phyloP scores from a whole-genome alignment of 2,797 vertebrate species.

The Decapterus maruadsi region DNA sequence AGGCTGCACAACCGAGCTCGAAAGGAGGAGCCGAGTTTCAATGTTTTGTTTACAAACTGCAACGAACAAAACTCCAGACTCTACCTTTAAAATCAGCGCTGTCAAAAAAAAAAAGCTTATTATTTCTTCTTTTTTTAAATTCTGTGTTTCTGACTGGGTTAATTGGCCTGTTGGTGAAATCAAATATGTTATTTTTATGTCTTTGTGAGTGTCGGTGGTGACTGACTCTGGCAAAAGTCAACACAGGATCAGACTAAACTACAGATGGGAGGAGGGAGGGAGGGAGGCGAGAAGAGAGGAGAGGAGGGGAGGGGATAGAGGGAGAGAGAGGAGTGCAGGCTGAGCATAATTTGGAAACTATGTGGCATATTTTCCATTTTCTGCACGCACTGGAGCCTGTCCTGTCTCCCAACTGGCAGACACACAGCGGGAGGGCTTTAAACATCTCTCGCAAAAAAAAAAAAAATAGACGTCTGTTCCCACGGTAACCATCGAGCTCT shows the following conservation, averaged over 20 bases:
- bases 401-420: slow-evolving; percentile 77
- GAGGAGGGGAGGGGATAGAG: slow-evolving; percentile 44
- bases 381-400: slow-evolving; percentile 72
- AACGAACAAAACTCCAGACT: too few relatives aligned
- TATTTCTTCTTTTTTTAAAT: background rate
- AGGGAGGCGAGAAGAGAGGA: slow-evolving; percentile 45
- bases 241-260: slow-evolving; percentile 64
- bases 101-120: background rate
- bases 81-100: background rate
- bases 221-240: slow-evolving; percentile 70
- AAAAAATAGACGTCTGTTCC: slow-evolving; percentile 71
- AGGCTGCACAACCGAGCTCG: too few relatives aligned
- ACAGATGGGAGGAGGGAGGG: slow-evolving; percentile 55
- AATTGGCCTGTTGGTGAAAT: slow-evolving; percentile 56
- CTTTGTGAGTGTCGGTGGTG: slow-evolving; percentile 58
- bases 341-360: slow-evolving; percentile 83
- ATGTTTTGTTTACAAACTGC: too few relatives aligned
- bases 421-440: slow-evolving; percentile 74
- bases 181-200: slow-evolving; percentile 43
- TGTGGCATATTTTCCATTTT: slow-evolving; percentile 85
- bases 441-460: slow-evolving; percentile 68
- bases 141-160: slow-evolving; percentile 47
- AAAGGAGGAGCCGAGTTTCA: too few relatives aligned
- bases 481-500: slow-evolving; percentile 64
- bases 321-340: slow-evolving; percentile 47